A percentile compares a stretch with the other conserved stretches of the same genome.
Evolutionary conservation across 2,797 vertebrate genomes (phyloP).

Genomic region (Molothrus ater): DNA sequence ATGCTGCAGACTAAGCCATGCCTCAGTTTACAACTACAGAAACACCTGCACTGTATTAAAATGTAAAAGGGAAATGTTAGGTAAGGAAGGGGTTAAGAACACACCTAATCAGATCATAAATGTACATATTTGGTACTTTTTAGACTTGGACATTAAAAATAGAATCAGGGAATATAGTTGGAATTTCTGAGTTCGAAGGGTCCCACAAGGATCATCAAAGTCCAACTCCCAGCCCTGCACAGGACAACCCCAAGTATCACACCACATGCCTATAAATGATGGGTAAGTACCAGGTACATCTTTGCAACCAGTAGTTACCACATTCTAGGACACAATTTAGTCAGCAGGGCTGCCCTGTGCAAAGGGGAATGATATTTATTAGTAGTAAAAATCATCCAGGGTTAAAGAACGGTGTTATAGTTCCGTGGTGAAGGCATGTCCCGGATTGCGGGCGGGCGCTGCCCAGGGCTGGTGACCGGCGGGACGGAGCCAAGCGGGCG

Average conservation of each 20-base stretch:
- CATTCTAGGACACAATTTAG: background rate
- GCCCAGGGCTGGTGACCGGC: rapidly evolving
- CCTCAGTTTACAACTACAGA: background rate
- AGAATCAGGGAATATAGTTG: background rate
- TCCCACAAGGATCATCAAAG: background rate
- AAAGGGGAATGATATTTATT: background rate
- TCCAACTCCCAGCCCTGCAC: background rate
- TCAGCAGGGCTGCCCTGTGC: background rate
- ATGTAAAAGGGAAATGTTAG: background rate
- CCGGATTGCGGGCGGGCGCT: rapidly evolving
- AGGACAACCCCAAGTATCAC: background rate
- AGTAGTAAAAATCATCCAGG: background rate
- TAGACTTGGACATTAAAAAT: background rate
- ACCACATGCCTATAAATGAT: background rate
- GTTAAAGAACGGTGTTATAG: background rate
- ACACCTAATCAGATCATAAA: background rate
- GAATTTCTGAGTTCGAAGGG: background rate
- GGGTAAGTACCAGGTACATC: background rate
- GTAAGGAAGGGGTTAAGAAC: background rate
- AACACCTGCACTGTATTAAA: background rate
- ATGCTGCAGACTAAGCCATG: rapidly evolving
- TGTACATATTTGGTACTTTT: background rate
- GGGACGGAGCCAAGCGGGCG: rapidly evolving
- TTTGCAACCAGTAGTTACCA: background rate
- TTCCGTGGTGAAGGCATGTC: rapidly evolving